A percentile compares a stretch with the other conserved stretches of the same genome.
These are phyloP conservation scores for Micrasema longulum DNA, from an alignment of 1,140 invertebrate genomes.

Conservation along the genomic window DNA sequence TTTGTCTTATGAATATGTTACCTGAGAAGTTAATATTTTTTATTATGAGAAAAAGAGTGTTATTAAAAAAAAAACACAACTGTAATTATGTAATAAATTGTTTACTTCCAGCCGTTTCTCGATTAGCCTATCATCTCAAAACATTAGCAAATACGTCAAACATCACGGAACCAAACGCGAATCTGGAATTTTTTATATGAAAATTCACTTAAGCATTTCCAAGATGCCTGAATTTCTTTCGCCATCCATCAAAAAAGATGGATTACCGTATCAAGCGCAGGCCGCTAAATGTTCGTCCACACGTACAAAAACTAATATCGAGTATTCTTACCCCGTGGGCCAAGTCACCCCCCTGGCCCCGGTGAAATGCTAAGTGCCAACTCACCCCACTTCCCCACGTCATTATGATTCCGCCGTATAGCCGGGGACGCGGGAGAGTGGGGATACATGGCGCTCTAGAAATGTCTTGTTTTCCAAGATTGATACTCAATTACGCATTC, in stretches of 20 bases:
- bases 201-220: slow-evolving; percentile 56
- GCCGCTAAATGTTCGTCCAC: slow-evolving; percentile 27
- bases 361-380: slow-evolving; percentile 53
- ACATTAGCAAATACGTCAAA: slow-evolving; percentile 35
- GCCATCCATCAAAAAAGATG: slow-evolving; percentile 56
- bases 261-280: slow-evolving; percentile 54
- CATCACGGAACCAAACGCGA: slow-evolving; percentile 9
- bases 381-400: slow-evolving; percentile 53
- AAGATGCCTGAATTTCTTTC: slow-evolving; percentile 53
- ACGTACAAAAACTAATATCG: slow-evolving; percentile 52
- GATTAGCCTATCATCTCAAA: slow-evolving; percentile 6
- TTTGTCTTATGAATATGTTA: too few species aligned
- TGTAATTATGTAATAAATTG: too few species aligned
- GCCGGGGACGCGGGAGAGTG: slow-evolving; percentile 38
- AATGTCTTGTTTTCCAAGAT: slow-evolving; percentile 15
- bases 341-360: slow-evolving; percentile 36
- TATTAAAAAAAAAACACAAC: too few species aligned
- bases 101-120: neutral
- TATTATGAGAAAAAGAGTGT: too few species aligned
- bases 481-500: neutral
- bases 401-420: slow-evolving; percentile 55
- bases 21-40: too few species aligned
- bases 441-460: slow-evolving; percentile 29
- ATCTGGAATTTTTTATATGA: slow-evolving; percentile 48
- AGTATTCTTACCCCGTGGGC: slow-evolving; percentile 34